Evolutionary conservation across 2,888 invertebrate species (phyloP).

Genomic region (Azorinus chamasolen): DNA sequence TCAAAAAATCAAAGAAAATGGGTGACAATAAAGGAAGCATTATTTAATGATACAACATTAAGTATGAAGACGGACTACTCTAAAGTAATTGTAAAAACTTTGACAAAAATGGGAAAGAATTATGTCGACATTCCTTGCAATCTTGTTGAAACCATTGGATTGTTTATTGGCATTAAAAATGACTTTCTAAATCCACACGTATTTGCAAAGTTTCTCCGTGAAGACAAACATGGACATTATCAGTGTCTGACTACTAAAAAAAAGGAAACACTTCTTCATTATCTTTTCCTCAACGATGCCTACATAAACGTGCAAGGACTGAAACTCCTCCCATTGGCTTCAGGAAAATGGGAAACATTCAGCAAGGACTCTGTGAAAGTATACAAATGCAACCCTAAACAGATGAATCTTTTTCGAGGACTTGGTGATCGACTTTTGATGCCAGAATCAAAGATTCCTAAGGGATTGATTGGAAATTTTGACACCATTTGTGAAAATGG

Average conservation of each 20-base stretch:
- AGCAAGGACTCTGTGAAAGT: not conserved
- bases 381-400: too few species aligned
- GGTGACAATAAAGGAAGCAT: conserved; percentile 4
- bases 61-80: too few species aligned
- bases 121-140: too few species aligned
- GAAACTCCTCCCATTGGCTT: conserved; percentile 14
- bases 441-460: not conserved
- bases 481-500: not conserved
- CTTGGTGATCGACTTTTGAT: not conserved
- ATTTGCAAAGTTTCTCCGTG: conserved; percentile 7
- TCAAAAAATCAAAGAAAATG: not conserved
- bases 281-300: not conserved
- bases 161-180: not conserved
- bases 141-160: not conserved
- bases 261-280: not conserved
- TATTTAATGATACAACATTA: not conserved
- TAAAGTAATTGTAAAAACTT: too few species aligned
- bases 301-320: not conserved
- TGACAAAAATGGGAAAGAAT: too few species aligned
- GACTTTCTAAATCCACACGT: not conserved
- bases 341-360: conserved; percentile 7
- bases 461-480: not conserved
- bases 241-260: not conserved
- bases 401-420: not conserved
- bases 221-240: not conserved